Percentiles rank a stretch among this genome's conserved stretches.
phyloP scores from a whole-genome alignment of 1,140 invertebrate species.

The Papilio dardanus region DNA sequence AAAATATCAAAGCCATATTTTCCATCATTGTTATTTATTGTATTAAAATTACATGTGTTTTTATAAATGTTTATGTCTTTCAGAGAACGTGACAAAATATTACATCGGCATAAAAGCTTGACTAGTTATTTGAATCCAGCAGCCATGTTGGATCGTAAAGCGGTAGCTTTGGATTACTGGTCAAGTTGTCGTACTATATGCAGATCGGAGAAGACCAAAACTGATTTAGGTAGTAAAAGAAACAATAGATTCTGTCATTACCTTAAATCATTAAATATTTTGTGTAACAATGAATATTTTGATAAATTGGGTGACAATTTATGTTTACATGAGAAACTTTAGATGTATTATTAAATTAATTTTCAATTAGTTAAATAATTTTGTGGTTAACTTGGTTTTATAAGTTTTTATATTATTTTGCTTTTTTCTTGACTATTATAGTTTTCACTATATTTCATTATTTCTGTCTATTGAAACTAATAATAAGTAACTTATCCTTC shows the following conservation, averaged over 20 bases:
- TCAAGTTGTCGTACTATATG: constrained; percentile 83
- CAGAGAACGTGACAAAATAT: constrained; percentile 61
- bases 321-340: constrained; percentile 39
- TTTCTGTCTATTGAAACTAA: background rate
- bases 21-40: constrained; percentile 23
- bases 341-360: background rate
- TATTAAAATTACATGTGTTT: background rate
- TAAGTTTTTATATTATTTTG: background rate
- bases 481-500: background rate
- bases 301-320: constrained; percentile 70
- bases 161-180: constrained; percentile 83
- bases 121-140: constrained; percentile 62
- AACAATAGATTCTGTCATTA: constrained; percentile 86
- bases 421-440: background rate
- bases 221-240: constrained; percentile 75
- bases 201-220: constrained; percentile 82
- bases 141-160: constrained; percentile 62
- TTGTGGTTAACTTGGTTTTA: background rate
- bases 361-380: background rate
- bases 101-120: constrained; percentile 60
- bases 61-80: constrained; percentile 48
- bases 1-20: too few species aligned
- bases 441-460: background rate
- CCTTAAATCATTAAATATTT: constrained; percentile 74
- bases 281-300: constrained; percentile 73